Evolutionary conservation across 2,888 invertebrate species (phyloP), one percentile per base, ranked within the genome.

Genomic region (Drosophila gaucha): DNA sequence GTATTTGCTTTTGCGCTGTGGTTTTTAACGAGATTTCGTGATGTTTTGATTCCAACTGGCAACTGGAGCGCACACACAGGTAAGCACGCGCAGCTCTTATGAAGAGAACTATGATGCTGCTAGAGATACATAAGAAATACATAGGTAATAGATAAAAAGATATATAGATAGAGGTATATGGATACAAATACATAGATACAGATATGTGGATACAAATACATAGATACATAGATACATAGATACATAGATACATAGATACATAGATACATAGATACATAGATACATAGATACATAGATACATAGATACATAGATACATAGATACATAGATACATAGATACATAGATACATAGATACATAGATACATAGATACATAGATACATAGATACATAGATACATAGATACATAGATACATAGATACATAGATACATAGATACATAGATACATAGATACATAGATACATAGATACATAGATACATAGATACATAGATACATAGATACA

Each of bases 1-100:
- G 59, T 80, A 56, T 80, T 63, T 68, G 57, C 65, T 62, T 79
- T 63, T 77, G 73, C 49, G 58, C 41, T 69, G 62, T 67, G 59
- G 71, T 57, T 72, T 65, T 83, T 79, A 83, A 79, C 73, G 64
- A 79, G 76, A 64, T 66, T 70, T 79, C 76, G 80, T 83, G 83
- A 71, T 78, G 67, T 74, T 74, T 82, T 60, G 62, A 75, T 82
- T 82, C 56, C 67, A 54, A 57, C 57, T 50, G 54, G 49, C 67
- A 64, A 72, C 55, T 68, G 60, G 75, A 75, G 60, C 70, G 58
- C 47, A 36, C 62, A 59, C 41, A 36, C 71, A 57, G 36, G 22
- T 47, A 52, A 66, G 38, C 35, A 52, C 62, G 31, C 38, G 24
- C 10, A 14, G 24, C 41, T 26, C 41, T 41, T 41, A 24, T 14